Evolutionary conservation across 2,797 vertebrate genomes (phyloP).

Genomic region (Leptoclinus maculatus): DNA sequence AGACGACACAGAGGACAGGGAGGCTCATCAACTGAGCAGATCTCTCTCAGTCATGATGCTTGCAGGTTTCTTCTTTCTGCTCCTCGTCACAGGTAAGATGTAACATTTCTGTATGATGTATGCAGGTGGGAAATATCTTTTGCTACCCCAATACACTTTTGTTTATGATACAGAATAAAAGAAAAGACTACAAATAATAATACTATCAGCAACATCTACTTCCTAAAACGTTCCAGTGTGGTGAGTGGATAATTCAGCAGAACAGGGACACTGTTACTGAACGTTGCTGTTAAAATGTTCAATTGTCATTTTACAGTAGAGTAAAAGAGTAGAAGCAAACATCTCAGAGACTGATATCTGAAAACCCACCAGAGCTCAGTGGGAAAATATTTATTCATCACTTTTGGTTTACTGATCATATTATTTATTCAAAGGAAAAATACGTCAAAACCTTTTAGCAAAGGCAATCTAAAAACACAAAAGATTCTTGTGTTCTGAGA

Average conservation of each 20-base stretch:
- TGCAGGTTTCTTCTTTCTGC: conserved; percentile 25
- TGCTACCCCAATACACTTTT: not conserved
- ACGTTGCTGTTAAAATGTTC: not conserved
- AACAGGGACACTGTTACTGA: not conserved
- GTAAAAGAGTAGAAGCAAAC: not conserved
- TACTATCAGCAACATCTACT: not conserved
- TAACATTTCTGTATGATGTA: not conserved
- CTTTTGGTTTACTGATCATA: not conserved
- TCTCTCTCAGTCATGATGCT: conserved; percentile 15
- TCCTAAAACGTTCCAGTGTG: not conserved
- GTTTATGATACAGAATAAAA: not conserved
- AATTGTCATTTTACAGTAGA: too few relatives aligned
- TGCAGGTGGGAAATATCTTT: not conserved
- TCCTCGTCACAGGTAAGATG: conserved; percentile 46
- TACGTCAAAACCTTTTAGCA: too few relatives aligned
- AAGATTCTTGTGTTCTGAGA: not conserved
- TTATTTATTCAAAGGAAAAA: not conserved
- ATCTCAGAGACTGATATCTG: not conserved
- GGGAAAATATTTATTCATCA: not conserved
- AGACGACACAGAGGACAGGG: not conserved
- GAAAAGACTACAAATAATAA: not conserved
- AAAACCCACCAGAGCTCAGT: not conserved
- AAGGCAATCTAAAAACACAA: too few relatives aligned
- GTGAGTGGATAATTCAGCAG: not conserved
- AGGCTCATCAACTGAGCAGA: conserved; percentile 1